phyloP scores from a whole-genome alignment of 1,140 invertebrate species.

The Cydia fagiglandana region DNA sequence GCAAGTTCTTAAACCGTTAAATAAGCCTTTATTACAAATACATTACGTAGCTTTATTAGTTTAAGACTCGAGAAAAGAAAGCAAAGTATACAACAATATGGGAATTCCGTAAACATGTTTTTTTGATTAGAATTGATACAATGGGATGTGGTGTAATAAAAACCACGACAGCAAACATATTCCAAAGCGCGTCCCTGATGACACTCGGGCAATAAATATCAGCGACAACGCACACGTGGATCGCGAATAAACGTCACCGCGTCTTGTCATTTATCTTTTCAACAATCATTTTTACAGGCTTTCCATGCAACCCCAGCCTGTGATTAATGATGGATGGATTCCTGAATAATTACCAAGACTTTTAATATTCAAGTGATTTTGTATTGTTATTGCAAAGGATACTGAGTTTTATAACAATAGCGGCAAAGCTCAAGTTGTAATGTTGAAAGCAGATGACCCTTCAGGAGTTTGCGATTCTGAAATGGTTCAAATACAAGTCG shows the following conservation, averaged over 20 bases:
- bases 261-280: slow-evolving; percentile 76
- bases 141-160: background rate
- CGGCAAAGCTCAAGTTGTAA: slow-evolving; percentile 53
- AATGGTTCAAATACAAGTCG: slow-evolving; percentile 45
- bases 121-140: slow-evolving; percentile 6
- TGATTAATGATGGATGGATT: slow-evolving; percentile 80
- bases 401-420: slow-evolving; percentile 41
- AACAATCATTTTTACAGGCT: slow-evolving; percentile 77
- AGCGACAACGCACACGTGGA: slow-evolving; percentile 54
- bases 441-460: slow-evolving; percentile 65
- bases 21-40: background rate
- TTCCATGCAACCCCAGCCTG: slow-evolving; percentile 61
- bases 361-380: slow-evolving; percentile 79
- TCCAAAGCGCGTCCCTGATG: slow-evolving; percentile 16
- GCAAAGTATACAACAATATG: too few relatives aligned
- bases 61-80: background rate
- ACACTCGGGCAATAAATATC: slow-evolving; percentile 28
- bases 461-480: slow-evolving; percentile 43
- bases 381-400: slow-evolving; percentile 37
- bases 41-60: background rate
- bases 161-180: slow-evolving; percentile 1
- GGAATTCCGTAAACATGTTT: background rate
- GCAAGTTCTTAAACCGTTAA: too few relatives aligned
- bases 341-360: slow-evolving; percentile 79
- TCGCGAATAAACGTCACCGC: slow-evolving; percentile 67